Conservation (phyloP, 1,140 invertebrate genomes). For the Archegozetes longisetosus region DNA sequence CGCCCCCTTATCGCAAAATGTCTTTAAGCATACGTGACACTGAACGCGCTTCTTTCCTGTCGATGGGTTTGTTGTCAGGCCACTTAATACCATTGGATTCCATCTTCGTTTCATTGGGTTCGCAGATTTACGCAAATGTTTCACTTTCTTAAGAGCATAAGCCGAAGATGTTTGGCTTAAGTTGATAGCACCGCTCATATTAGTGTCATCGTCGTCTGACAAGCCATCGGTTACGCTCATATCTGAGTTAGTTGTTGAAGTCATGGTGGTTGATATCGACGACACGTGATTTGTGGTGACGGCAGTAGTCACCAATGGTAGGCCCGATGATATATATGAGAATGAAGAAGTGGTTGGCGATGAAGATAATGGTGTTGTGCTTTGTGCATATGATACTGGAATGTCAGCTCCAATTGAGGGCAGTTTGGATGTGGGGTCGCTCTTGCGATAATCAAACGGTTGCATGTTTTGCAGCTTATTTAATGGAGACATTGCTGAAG, state of each 20-base stretch:
- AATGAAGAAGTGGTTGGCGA: slow-evolving; percentile 4
- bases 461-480: slow-evolving; percentile 85
- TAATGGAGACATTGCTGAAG: slow-evolving; percentile 51
- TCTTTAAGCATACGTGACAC: slow-evolving; percentile 94
- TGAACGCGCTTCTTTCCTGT: slow-evolving; percentile 92
- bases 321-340: slow-evolving; percentile 32
- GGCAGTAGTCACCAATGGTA: slow-evolving; percentile 29
- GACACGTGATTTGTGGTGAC: slow-evolving; percentile 35
- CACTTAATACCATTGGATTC: slow-evolving; percentile 65
- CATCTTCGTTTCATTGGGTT: slow-evolving; percentile 77
- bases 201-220: slow-evolving; percentile 21
- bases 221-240: slow-evolving; percentile 18
- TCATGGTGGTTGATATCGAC: slow-evolving; percentile 30
- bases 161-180: slow-evolving; percentile 17
- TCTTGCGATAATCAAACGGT: slow-evolving; percentile 75
- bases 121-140: slow-evolving; percentile 54
- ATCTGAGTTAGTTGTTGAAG: slow-evolving; percentile 14
- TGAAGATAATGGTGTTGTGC: slow-evolving; percentile 10
- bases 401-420: slow-evolving; percentile 25
- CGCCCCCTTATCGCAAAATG: slow-evolving; percentile 98
- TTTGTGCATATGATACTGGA: slow-evolving; percentile 14
- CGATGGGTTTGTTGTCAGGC: slow-evolving; percentile 73
- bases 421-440: slow-evolving; percentile 29
- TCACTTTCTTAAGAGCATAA: slow-evolving; percentile 20
- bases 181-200: slow-evolving; percentile 17